Percentiles rank a stretch among this genome's conserved stretches.
Conservation (phyloP, 2,888 invertebrate species). For the Drosophila austrosaltans region DNA sequence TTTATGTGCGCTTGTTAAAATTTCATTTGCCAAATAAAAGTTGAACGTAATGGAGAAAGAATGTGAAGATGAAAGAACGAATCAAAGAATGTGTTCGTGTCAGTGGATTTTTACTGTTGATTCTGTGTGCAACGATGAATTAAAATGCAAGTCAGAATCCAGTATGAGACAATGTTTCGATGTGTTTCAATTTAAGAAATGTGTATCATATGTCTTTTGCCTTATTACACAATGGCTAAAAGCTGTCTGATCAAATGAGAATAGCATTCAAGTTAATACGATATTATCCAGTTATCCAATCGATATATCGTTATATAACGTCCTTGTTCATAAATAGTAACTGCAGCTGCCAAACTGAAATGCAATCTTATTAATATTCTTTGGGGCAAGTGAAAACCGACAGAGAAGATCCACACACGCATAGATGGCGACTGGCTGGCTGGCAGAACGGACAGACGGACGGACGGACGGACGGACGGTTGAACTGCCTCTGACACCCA, state of each 20-base stretch:
- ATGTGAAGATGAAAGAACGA: background rate
- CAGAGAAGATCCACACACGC: conserved; percentile 18
- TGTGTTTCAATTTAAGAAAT: background rate
- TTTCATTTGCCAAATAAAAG: conserved; percentile 40
- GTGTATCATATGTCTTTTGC: too few relatives aligned
- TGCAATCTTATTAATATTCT: conserved; percentile 47
- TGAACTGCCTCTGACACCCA: background rate
- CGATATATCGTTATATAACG: background rate
- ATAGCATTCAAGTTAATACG: background rate
- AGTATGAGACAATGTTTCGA: background rate
- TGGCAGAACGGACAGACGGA: background rate
- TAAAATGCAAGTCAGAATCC: conserved; percentile 7
- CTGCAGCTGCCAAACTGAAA: conserved; percentile 49
- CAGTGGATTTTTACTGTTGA: background rate
- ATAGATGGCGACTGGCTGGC: conserved; percentile 17
- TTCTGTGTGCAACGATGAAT: background rate
- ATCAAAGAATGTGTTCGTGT: too few relatives aligned
- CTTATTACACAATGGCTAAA: background rate
- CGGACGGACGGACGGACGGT: too few relatives aligned
- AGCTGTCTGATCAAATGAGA: background rate
- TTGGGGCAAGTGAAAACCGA: conserved; percentile 22
- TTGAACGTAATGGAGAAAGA: background rate
- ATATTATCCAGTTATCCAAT: conserved; percentile 2
- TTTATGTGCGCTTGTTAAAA: conserved; percentile 49
- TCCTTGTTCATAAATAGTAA: background rate